Conservation (phyloP, 2,888 invertebrate species). For the Bibio marci region DNA sequence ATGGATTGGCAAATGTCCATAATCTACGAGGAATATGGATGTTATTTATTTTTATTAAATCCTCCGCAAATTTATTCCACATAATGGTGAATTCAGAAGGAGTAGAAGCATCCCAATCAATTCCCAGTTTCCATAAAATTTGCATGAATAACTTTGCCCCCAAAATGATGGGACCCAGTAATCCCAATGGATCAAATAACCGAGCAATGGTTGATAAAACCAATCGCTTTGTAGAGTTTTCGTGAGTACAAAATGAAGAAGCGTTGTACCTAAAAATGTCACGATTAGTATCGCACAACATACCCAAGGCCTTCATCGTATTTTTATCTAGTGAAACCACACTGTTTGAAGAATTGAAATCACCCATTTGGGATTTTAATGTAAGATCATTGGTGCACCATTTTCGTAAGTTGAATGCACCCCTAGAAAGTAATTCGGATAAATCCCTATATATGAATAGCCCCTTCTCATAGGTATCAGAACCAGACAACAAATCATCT, state of each 20-base stretch:
- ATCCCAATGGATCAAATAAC: background rate
- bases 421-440: slow-evolving; percentile 2
- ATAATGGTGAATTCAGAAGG: background rate
- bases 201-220: background rate
- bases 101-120: background rate
- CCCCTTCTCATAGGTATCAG: slow-evolving; percentile 7
- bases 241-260: no score
- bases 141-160: background rate
- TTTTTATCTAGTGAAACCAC: slow-evolving; percentile 3
- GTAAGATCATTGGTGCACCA: no score
- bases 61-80: background rate
- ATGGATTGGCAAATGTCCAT: background rate
- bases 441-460: slow-evolving; percentile 8
- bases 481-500: slow-evolving; percentile 11
- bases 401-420: slow-evolving; percentile 10
- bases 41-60: background rate
- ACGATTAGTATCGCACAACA: no score
- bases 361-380: no score
- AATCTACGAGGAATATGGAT: background rate
- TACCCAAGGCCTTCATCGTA: slow-evolving; percentile 5
- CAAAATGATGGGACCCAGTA: background rate
- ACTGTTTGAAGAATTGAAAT: no score
- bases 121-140: background rate
- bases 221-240: background rate
- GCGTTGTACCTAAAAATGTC: no score